Evolutionary conservation across 2,797 vertebrate genomes (phyloP), one percentile per base, ranked within the genome.

Genomic region (Danio aesculapii): DNA sequence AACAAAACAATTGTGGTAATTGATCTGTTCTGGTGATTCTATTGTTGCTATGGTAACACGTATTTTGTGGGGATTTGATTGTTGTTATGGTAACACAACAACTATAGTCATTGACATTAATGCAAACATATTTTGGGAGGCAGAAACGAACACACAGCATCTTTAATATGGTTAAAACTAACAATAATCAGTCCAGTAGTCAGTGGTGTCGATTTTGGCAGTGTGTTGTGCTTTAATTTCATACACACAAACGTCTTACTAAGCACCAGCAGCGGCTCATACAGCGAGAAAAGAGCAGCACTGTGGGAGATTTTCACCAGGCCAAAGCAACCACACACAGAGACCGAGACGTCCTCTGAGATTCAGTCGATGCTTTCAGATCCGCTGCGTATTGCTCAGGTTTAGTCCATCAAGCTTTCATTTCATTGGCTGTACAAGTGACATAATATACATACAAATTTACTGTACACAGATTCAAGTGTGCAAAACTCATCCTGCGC

Each of bases 251-350:
- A 70, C 19, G 6, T 64, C 77, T 83, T 75, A 68, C 50, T 70
- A 83, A 79, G 90, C 95, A 95, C 75, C 93, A 95, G 91, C 95
- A 94, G 70, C 93, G 47, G 73, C 73, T 76, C 69, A 0, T 95
- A 95, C 30, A 69, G 30, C 61, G 73, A 71, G 67, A 63, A 50
- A 52, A 50, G 46, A 39, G 21, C 59, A 82, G 77, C 69, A 73
- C 16, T 57, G 39, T 57, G 47, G 64, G 67, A 75, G 55, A 62
- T 47, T 66, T 82, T n/a, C 67, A 62, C 50, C 43, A 71, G 47
- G 19, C 58, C 50, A 67, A 59, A 44, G n/a, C n/a, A n/a, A n/a
- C n/a, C n/a, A n/a, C n/a, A n/a, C n/a, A n/a, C n/a, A n/a, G n/a
- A n/a, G 30, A 3, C 30, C 30, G 30, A 30, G 30, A 30, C 30